These are phyloP conservation scores for Nycteola revayana DNA, from an alignment of 2,888 invertebrate species.

Conservation along the genomic window DNA sequence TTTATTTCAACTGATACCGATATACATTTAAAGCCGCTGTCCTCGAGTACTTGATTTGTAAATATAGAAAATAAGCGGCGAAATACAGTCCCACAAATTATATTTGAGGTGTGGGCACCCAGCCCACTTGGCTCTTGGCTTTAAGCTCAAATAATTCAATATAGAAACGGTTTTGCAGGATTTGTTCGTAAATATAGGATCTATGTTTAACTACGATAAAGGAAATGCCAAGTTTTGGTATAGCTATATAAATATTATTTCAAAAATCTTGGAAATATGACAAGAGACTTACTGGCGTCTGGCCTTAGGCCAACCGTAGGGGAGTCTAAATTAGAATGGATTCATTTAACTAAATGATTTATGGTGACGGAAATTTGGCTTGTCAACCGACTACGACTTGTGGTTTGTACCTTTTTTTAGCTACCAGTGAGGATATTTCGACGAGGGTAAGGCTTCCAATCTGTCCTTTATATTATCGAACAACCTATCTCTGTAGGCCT, in stretches of 20 bases:
- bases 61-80: no score
- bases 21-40: no score
- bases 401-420: no score
- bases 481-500: background rate
- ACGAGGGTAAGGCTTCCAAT: constrained; percentile 11
- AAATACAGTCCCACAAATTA: no score
- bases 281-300: constrained; percentile 9
- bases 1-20: no score
- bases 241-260: constrained; percentile 4
- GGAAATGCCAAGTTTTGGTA: background rate
- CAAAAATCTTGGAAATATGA: constrained; percentile 6
- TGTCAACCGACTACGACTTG: no score
- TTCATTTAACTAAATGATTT: constrained; percentile 5
- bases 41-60: no score
- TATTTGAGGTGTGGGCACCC: no score
- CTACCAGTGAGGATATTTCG: constrained; percentile 3
- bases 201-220: background rate
- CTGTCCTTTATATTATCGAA: constrained; percentile 4
- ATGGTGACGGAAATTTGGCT: constrained; percentile 2
- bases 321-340: constrained; percentile 9
- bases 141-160: constrained; percentile 11
- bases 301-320: constrained; percentile 6
- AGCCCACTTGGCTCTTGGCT: no score
- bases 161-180: background rate
- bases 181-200: no score